Evolutionary conservation across 30 jellyfish, hydroid and myxozoan genomes (phyloP).

Genomic region (Calvadosia cruxmelitensis): DNA sequence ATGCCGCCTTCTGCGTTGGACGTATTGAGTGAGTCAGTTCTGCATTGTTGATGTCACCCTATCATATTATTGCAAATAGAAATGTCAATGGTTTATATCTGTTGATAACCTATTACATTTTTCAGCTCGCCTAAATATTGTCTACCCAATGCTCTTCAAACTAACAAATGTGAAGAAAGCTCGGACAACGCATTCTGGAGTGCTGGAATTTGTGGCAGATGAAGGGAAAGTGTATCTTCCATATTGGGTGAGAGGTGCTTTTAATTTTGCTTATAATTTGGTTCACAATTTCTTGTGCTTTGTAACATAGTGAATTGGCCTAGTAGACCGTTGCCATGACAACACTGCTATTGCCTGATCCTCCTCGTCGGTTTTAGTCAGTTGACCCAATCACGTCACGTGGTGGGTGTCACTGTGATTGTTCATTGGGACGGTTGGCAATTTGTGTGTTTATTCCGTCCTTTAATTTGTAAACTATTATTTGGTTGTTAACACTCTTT

Average conservation of each 20-base stretch:
- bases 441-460: too few species aligned
- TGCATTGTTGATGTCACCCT: neutral
- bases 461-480: too few species aligned
- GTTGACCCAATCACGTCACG: too few species aligned
- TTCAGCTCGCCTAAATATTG: slow-evolving; percentile 77
- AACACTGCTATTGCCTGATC: too few species aligned
- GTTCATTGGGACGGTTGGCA: too few species aligned
- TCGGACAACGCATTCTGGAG: slow-evolving; percentile 87
- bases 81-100: neutral
- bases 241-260: slow-evolving; percentile 44
- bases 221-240: slow-evolving; percentile 92
- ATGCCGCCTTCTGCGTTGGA: slow-evolving; percentile 96
- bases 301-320: too few species aligned
- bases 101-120: neutral
- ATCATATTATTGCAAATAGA: neutral
- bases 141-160: slow-evolving; percentile 83
- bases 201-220: slow-evolving; percentile 89
- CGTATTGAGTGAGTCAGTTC: slow-evolving; percentile 49
- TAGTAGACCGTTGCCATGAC: too few species aligned
- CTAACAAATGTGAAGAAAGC: slow-evolving; percentile 52
- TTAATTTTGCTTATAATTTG: too few species aligned
- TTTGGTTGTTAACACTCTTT: too few species aligned
- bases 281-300: too few species aligned
- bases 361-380: too few species aligned
- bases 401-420: too few species aligned